Evolutionary conservation across 2,888 invertebrate species (phyloP).

Genomic region (Aethes cnicana): DNA sequence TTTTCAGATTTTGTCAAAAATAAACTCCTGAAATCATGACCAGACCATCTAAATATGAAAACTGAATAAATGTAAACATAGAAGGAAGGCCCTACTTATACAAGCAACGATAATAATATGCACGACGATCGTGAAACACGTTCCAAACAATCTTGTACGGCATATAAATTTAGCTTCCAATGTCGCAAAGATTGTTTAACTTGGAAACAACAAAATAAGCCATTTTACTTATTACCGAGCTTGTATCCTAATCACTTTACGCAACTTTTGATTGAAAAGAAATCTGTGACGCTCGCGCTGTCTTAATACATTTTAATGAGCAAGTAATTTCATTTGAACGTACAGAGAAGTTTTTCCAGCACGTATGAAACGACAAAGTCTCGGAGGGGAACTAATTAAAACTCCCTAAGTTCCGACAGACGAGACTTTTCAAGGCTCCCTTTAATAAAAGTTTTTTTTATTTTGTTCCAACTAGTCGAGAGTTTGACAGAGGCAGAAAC

Average conservation of each 20-base stretch:
- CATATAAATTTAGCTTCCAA: no score
- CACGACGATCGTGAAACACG: no score
- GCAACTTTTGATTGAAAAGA: slow-evolving; percentile 12
- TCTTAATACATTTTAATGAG: slow-evolving; percentile 15
- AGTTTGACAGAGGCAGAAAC: neutral
- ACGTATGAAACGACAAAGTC: slow-evolving; percentile 20
- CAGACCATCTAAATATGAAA: no score
- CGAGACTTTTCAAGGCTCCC: slow-evolving; percentile 23
- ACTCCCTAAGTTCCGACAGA: slow-evolving; percentile 16
- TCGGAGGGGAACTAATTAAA: slow-evolving; percentile 19
- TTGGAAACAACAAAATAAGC: neutral
- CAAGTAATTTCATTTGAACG: slow-evolving; percentile 11
- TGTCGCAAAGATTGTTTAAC: no score
- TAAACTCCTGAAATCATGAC: no score
- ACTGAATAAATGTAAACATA: no score
- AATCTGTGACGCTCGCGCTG: neutral
- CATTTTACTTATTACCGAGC: slow-evolving; percentile 3
- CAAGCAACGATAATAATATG: no score
- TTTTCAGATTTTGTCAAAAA: no score
- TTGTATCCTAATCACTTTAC: slow-evolving; percentile 12
- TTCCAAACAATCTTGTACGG: no score
- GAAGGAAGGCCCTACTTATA: no score
- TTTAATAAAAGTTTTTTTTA: slow-evolving; percentile 23
- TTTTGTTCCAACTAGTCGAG: slow-evolving; percentile 4
- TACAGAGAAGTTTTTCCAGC: slow-evolving; percentile 14